These are phyloP conservation scores for Zeuzera pyrina DNA, from an alignment of 2,888 invertebrate genomes.

Conservation along the genomic window DNA sequence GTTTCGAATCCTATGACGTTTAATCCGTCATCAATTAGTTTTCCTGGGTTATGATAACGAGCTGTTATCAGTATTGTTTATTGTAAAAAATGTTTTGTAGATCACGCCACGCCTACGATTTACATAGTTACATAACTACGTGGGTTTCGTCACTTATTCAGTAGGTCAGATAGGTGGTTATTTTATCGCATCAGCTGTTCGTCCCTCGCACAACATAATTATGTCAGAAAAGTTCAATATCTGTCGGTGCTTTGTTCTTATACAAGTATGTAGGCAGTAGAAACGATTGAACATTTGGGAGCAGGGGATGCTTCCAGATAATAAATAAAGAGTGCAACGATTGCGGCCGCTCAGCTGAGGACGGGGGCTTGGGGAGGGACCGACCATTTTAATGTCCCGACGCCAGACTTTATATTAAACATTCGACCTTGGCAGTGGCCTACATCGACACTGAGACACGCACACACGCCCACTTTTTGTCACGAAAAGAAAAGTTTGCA, in stretches of 20 bases:
- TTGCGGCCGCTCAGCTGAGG: conserved; percentile 61
- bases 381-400: conserved; percentile 72
- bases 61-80: no score
- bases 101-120: conserved; percentile 5
- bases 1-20: no score
- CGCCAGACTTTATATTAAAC: conserved; percentile 74
- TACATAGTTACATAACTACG: conserved; percentile 21
- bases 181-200: conserved; percentile 43
- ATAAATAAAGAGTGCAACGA: conserved; percentile 73
- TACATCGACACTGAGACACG: conserved; percentile 69
- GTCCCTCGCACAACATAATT: no score
- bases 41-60: no score
- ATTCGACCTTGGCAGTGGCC: conserved; percentile 73
- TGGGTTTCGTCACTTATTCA: conserved; percentile 38
- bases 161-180: conserved; percentile 37
- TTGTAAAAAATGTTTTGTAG: not conserved
- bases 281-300: conserved; percentile 7
- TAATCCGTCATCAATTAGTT: no score
- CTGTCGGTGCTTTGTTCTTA: conserved; percentile 15
- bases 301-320: conserved; percentile 59
- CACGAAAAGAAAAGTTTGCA: conserved; percentile 69
- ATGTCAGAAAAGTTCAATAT: conserved; percentile 22
- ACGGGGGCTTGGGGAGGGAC: conserved; percentile 60
- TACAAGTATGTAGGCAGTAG: conserved; percentile 6
- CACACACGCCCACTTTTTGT: conserved; percentile 60